Percentiles rank a stretch among this genome's conserved stretches.
phyloP scores from a whole-genome alignment of 2,888 invertebrate species.

The Brassicogethes aeneus region DNA sequence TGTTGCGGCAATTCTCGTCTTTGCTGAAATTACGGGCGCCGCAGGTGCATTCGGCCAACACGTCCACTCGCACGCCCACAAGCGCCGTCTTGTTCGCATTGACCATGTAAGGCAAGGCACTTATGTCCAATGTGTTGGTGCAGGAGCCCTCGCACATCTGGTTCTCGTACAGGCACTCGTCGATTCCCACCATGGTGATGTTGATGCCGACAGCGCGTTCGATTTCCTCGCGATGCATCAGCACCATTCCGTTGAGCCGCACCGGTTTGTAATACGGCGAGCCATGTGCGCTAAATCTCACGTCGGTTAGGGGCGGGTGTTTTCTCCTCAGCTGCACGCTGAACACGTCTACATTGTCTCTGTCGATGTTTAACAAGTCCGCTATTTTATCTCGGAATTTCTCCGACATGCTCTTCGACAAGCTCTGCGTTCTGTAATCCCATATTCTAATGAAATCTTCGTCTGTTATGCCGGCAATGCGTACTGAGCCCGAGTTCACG shows the following conservation, averaged over 20 bases:
- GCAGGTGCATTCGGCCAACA: slow-evolving; percentile 87
- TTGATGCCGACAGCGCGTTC: slow-evolving; percentile 91
- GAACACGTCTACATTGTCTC: slow-evolving; percentile 91
- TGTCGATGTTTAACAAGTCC: slow-evolving; percentile 73
- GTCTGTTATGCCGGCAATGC: slow-evolving; percentile 88
- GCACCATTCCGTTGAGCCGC: slow-evolving; percentile 85
- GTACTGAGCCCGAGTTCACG: slow-evolving; percentile 87
- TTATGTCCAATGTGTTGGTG: slow-evolving; percentile 84
- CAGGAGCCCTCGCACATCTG: slow-evolving; percentile 95
- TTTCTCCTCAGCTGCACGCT: slow-evolving; percentile 85
- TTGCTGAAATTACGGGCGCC: slow-evolving; percentile 88
- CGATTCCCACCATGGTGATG: slow-evolving; percentile 96
- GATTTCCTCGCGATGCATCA: slow-evolving; percentile 90
- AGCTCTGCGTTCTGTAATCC: slow-evolving; percentile 81
- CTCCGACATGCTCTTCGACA: slow-evolving; percentile 81
- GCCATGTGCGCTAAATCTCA: slow-evolving; percentile 90
- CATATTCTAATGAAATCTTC: slow-evolving; percentile 94
- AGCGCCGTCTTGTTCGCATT: slow-evolving; percentile 95
- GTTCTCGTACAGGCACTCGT: slow-evolving; percentile 91
- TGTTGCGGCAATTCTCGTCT: slow-evolving; percentile 79
- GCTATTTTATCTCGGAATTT: slow-evolving; percentile 82
- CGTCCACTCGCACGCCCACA: slow-evolving; percentile 91
- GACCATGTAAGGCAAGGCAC: slow-evolving; percentile 86
- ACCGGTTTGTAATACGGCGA: slow-evolving; percentile 94
- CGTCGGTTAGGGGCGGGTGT: slow-evolving; percentile 82